Conservation (phyloP, 2,888 invertebrate species). For the Drosophila pullipes region DNA sequence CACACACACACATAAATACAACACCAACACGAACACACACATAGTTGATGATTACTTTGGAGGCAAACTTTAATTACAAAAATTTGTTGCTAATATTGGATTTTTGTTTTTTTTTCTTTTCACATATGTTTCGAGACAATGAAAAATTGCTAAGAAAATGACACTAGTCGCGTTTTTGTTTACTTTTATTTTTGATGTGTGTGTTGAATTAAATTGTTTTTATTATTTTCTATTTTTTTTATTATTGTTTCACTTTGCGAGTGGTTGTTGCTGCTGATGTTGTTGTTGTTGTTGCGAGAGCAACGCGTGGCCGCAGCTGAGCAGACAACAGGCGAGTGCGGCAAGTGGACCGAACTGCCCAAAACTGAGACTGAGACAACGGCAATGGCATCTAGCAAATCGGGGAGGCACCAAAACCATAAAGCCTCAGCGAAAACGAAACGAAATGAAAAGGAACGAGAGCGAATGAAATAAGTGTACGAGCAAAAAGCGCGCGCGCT, state of each 20-base stretch:
- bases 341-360: conserved; percentile 55
- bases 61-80: conserved; percentile 16
- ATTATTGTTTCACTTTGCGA: conserved; percentile 50
- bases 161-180: conserved; percentile 36
- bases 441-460: conserved; percentile 19
- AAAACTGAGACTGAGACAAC: conserved; percentile 11
- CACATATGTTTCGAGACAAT: conserved; percentile 22
- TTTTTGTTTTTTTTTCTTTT: neutral
- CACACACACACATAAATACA: conserved; percentile 3
- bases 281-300: conserved; percentile 43
- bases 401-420: conserved; percentile 15
- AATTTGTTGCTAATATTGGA: conserved; percentile 4
- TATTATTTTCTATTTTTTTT: conserved; percentile 11
- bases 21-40: conserved; percentile 4
- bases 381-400: conserved; percentile 39
- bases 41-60: conserved; percentile 9
- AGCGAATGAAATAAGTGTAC: conserved; percentile 12
- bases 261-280: conserved; percentile 15
- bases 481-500: conserved; percentile 40
- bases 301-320: conserved; percentile 52
- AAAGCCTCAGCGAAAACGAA: conserved; percentile 9
- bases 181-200: conserved; percentile 24
- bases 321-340: conserved; percentile 57
- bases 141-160: conserved; percentile 39
- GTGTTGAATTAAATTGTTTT: conserved; percentile 34